A percentile compares a stretch with the other conserved stretches of the same genome.
These are phyloP conservation scores for Steinernema scapterisci DNA, from an alignment of 2,888 invertebrate species.

Conservation along the genomic window DNA sequence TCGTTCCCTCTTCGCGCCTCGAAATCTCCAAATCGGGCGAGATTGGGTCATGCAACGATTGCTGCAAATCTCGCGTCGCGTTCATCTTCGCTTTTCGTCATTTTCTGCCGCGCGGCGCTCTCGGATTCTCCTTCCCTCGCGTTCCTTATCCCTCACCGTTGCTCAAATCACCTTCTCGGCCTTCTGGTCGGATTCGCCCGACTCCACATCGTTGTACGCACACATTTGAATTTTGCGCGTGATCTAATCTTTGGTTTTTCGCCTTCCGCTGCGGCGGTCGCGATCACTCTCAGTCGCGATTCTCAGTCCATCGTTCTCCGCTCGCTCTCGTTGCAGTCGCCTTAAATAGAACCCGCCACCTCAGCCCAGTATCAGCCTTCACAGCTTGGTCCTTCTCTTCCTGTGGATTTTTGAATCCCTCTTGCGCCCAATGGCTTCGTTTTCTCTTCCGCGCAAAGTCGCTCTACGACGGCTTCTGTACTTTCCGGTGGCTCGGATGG, in stretches of 20 bases:
- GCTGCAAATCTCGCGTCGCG: too few species aligned
- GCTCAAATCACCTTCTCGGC: too few species aligned
- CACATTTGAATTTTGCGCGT: not conserved
- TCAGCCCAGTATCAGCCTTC: not conserved
- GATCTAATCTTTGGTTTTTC: not conserved
- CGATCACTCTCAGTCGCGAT: not conserved
- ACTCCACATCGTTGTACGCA: not conserved
- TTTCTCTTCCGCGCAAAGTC: not conserved
- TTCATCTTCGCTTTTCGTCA: too few species aligned
- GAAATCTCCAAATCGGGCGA: too few species aligned
- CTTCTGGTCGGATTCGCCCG: not conserved
- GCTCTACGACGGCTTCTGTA: conserved; percentile 16
- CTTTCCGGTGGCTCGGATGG: not conserved
- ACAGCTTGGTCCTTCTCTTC: not conserved
- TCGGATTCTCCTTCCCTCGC: too few species aligned
- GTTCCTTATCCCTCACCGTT: too few species aligned
- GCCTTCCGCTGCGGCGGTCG: not conserved
- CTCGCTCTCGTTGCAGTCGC: not conserved
- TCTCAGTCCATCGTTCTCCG: not conserved
- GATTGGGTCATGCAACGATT: too few species aligned
- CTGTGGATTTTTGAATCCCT: not conserved
- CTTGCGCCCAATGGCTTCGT: not conserved
- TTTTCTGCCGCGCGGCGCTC: too few species aligned
- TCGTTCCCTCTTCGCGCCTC: too few species aligned
- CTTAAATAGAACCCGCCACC: not conserved